A percentile compares a stretch with the other conserved stretches of the same genome.
phyloP scores from a whole-genome alignment of 2,888 invertebrate genomes.

The Thelaira solivaga region DNA sequence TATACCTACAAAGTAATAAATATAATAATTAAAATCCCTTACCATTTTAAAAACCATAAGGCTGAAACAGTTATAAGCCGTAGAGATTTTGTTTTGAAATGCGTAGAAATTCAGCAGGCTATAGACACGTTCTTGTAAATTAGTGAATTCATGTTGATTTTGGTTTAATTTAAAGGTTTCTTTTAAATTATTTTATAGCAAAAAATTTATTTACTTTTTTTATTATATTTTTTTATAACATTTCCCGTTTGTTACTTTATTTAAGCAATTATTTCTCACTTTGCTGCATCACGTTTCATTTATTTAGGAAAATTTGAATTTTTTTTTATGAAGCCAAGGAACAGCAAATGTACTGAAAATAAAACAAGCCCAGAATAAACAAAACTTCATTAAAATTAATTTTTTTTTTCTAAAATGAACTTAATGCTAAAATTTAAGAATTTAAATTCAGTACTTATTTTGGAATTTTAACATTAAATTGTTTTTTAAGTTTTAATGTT shows the following conservation, averaged over 20 bases:
- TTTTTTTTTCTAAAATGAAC: too few species aligned
- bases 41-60: conserved; percentile 9
- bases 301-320: background rate
- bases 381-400: conserved; percentile 55
- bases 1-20: too few species aligned
- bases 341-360: conserved; percentile 17
- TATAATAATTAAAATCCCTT: background rate
- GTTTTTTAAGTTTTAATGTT: too few species aligned
- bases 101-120: background rate
- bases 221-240: background rate
- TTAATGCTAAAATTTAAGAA: too few species aligned
- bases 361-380: background rate
- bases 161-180: conserved; percentile 3
- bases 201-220: conserved; percentile 1
- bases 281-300: conserved; percentile 37
- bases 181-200: background rate
- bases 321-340: conserved; percentile 10
- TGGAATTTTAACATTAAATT: too few species aligned
- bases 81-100: background rate
- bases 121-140: background rate
- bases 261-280: background rate
- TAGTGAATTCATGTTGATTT: background rate
- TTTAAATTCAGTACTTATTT: too few species aligned
- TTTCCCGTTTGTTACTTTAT: background rate
- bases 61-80: background rate